phyloP scores from a whole-genome alignment of 2,888 invertebrate species.

The Cacoxenus indagator region DNA sequence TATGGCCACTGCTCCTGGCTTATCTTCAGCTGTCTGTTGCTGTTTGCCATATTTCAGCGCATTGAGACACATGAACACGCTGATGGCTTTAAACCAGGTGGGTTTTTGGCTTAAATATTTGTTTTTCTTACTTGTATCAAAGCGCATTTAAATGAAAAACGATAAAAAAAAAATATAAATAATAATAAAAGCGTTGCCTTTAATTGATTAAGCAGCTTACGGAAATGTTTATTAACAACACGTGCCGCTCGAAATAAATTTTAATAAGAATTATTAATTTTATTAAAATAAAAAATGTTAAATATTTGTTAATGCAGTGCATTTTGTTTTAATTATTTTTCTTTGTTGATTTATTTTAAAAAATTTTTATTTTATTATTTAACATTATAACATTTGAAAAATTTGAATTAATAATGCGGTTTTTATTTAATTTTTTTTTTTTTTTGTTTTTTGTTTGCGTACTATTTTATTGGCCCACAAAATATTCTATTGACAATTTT shows the following conservation, averaged over 20 bases:
- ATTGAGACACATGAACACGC: constrained; percentile 67
- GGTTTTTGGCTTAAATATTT: constrained; percentile 41
- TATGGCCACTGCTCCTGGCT: constrained; percentile 36
- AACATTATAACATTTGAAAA: not conserved
- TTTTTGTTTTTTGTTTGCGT: constrained; percentile 3
- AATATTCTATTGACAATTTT: not conserved
- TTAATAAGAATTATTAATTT: not conserved
- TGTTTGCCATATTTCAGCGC: constrained; percentile 54
- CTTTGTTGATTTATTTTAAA: not conserved
- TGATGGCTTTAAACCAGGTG: constrained; percentile 70
- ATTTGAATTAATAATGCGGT: constrained; percentile 40
- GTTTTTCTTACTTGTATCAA: not conserved
- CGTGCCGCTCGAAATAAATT: not conserved
- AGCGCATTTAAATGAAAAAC: not conserved
- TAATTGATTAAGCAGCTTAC: not conserved
- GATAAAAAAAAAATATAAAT: not conserved
- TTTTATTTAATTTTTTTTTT: constrained; percentile 16
- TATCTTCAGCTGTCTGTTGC: constrained; percentile 47
- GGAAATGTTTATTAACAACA: not conserved
- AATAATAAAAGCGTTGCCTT: not conserved
- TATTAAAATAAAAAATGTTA: not conserved
- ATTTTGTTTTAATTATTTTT: not conserved
- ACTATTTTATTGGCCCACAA: not conserved
- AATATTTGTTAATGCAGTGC: not conserved
- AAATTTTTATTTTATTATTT: not conserved